phyloP scores from a whole-genome alignment of 2,113 vertebrate species.

The Hypanus sabinus region DNA sequence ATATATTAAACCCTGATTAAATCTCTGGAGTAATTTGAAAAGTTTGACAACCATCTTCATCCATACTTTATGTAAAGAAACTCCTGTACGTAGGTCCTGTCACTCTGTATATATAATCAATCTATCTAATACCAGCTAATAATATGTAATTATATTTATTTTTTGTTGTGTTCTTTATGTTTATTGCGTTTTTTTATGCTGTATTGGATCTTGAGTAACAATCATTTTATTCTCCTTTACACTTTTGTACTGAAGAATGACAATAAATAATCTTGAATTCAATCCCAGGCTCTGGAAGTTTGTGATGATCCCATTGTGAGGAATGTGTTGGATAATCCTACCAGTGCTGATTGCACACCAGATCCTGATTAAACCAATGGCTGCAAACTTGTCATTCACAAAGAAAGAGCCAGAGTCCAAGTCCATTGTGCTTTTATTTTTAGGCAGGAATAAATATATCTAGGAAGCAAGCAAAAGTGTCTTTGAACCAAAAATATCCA shows the following conservation, averaged over 20 bases:
- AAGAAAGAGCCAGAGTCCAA: neutral
- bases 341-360: too few relatives aligned
- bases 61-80: too few relatives aligned
- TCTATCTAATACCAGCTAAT: too few relatives aligned
- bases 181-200: too few relatives aligned
- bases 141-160: too few relatives aligned
- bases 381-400: neutral
- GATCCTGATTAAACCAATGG: neutral
- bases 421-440: slow-evolving; percentile 1
- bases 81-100: too few relatives aligned
- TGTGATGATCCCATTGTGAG: neutral
- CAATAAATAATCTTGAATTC: neutral
- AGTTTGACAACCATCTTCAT: neutral
- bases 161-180: too few relatives aligned
- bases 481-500: neutral
- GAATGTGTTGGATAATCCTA: neutral
- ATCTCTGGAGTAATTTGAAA: neutral
- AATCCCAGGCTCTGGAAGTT: neutral
- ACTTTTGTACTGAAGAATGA: too few relatives aligned
- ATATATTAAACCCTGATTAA: too few relatives aligned
- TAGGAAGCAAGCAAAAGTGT: neutral
- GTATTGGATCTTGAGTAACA: too few relatives aligned
- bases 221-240: too few relatives aligned
- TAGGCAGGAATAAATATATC: neutral
- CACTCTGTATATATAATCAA: too few relatives aligned